Evolutionary conservation across 2,113 vertebrate species (phyloP), one percentile per base, ranked within the genome.

Genomic region (Ardeotis arabs): DNA sequence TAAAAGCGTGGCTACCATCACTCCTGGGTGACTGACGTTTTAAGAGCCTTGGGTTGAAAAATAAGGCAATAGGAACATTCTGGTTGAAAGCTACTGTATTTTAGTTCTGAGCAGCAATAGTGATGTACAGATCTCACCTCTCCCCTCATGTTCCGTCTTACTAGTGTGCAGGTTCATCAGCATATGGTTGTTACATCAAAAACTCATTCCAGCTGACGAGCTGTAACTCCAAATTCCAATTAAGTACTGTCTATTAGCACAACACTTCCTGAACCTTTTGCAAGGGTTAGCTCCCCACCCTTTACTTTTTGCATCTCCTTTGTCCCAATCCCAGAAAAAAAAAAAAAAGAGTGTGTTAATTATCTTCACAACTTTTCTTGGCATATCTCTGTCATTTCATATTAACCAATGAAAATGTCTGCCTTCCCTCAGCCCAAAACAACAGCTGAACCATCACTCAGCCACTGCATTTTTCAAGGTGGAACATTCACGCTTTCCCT

Each of bases 341-440:
- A 44, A 87, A 60, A 64, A 31, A 59, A 52, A 23, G 5, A n/a
- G 37, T 1, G 0, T 17, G 33, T 56, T 80, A 83, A 86, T 87
- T 86, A 87, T 53, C 47, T 84, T 93, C 85, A 89, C 69, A 60
- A 49, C 44, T 94, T 92, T 89, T 75, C 76, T 68, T 67, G 64
- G 64, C 10, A 0, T 52, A 29, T 67, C 31, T 47, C 39, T n/a
- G 80, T 77, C 60, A 92, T 91, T 87, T 91, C 7, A 25, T 3
- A 17, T 47, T 52, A 81, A n/a, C 60, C 89, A 63, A 27, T 47
- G 47, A 29, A 92, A 95, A 92, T 4, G 2, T 50, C 44, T 63
- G 31, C 20, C 44, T 67, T 66, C 27, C 23, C 3, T 7, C 41
- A 80, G 35, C 44, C 69, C 29, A 19, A 59, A 94, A 35, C 70